Evolutionary conservation across 2,888 invertebrate genomes (phyloP), one percentile per base, ranked within the genome.

Genomic region (Plagodis pulveraria): DNA sequence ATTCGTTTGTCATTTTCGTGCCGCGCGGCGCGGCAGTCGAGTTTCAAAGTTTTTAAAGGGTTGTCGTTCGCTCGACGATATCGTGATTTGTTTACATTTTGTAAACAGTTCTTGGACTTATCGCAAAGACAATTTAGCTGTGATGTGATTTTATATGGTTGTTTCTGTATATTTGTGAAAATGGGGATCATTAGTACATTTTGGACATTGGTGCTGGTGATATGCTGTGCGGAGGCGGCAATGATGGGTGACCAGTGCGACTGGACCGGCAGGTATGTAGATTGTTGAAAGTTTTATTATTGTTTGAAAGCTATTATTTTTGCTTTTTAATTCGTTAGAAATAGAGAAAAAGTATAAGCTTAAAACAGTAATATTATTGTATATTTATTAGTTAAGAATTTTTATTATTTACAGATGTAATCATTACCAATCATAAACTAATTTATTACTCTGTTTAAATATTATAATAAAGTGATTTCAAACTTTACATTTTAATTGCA

Each of bases 191-290:
- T 77, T 74, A 76, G 74, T 68, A 74, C 85, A 71, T 78, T 88
- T 81, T 91, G 89, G 89, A 87, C 86, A 75, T 58, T 90, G 78
- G 76, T 90, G 81, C 81, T 90, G 77, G 82, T 89, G 73, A 77
- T 83, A 67, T 83, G 79, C 70, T 73, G 80, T 82, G 90, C 85
- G 81, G 88, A 93, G 83, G 94, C 94, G 80, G 92, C 92, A 65
- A 89, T 93, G 78, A 93, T 95, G 84, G 95, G 95, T 74, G 95
- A 95, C 80, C 94, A 94, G 80, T 95, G 95, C 86, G 95, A 95
- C 87, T 95, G 95, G 95, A 94, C 93, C 74, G 95, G 95, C 92
- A 95, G 95, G 95, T 95, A 92, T 89, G 89, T 75, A 72, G 71
- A 78, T 76, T 38, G 22, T 22, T 4, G 22, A 22, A 22, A 22